Base-by-base conservation (phyloP, 2,888 invertebrate genomes). In the Drosophila mettleri region DNA sequence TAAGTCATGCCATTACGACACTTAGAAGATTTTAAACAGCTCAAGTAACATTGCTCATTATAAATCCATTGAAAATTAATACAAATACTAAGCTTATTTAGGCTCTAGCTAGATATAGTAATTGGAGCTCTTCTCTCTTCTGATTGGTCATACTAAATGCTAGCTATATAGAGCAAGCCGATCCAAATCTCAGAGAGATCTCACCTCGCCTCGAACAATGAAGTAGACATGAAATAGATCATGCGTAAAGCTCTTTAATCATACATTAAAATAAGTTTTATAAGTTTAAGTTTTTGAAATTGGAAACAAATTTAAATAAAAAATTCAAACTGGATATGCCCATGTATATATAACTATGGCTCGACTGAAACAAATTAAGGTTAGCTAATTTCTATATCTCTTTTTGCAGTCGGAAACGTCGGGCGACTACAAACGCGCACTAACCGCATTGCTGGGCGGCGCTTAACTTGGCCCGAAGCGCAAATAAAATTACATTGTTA, bases 391-490 rank as follows among this genome's bases (percentile, higher is more conserved):
- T 60, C n/a, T 16, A 55, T 52, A 65, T 52, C 14, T 38, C 38
- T 41, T 58, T n/a, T 77, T 74, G 27, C 74, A 74, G 93, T 91
- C 91, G 65, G 94, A 94, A 86, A 94, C 94, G 18, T 93, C 93
- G 36, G 94, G 94, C 4, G 94, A 94, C 81, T 94, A 94, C 87
- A 93, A 93, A 76, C 92, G 91, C 46, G 93, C 93, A 7, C 89
- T 94, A 31, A 87, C 93, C 29, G 93, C 93, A 24, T 81, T 94
- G 9, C 89, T 94, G 58, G 84, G 90, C 36, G 84, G 78, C 34
- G 88, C 87, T 34, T 90, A 90, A 77, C 16, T n/a, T 41, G 31
- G 43, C 48, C 33, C 9, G 22, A 43, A 16, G 20, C 43, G 24
- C 24, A n/a, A 5, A 14, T 22, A 16, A 41, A 43, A 54, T 43